These are phyloP conservation scores for Xerus rutilus DNA, from an alignment of 2,797 vertebrate genomes.

Conservation along the genomic window DNA sequence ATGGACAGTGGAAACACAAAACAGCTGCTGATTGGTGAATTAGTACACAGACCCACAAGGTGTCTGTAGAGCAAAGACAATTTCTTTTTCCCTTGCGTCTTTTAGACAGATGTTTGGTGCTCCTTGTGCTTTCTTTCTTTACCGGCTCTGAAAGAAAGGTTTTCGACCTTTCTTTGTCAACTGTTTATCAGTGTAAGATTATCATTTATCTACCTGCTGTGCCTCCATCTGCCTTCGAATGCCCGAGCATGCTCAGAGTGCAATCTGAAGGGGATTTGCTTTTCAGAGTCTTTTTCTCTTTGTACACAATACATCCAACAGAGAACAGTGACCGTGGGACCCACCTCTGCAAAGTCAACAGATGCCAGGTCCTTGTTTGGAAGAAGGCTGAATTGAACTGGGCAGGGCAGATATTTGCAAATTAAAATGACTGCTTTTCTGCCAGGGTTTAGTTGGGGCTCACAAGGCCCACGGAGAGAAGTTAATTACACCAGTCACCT, in stretches of 20 bases:
- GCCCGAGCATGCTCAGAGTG: not conserved
- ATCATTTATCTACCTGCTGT: constrained; percentile 86
- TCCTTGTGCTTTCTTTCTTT: constrained; percentile 66
- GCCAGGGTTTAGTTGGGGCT: constrained; percentile 60
- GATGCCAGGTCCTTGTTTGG: not conserved
- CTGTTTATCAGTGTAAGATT: constrained; percentile 73
- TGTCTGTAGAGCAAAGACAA: constrained; percentile 68
- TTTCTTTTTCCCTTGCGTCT: constrained; percentile 68
- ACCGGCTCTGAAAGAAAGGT: not conserved
- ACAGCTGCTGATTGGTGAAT: constrained; percentile 86
- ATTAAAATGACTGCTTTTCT: constrained; percentile 75
- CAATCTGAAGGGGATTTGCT: constrained; percentile 16
- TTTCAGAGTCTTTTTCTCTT: constrained; percentile 41
- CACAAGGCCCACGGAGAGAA: constrained; percentile 47
- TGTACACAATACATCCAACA: constrained; percentile 26
- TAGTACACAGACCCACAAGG: constrained; percentile 78
- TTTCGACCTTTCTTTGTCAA: constrained; percentile 85
- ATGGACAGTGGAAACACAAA: constrained; percentile 52
- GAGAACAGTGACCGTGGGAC: not conserved
- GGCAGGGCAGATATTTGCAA: constrained; percentile 73
- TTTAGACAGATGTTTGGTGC: constrained; percentile 76
- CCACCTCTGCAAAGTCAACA: constrained; percentile 49
- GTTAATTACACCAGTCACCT: constrained; percentile 77
- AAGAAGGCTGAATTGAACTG: constrained; percentile 67
- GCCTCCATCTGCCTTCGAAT: constrained; percentile 83